phyloP scores from a whole-genome alignment of 1,140 invertebrate genomes.

The Geopemphigus sp. region DNA sequence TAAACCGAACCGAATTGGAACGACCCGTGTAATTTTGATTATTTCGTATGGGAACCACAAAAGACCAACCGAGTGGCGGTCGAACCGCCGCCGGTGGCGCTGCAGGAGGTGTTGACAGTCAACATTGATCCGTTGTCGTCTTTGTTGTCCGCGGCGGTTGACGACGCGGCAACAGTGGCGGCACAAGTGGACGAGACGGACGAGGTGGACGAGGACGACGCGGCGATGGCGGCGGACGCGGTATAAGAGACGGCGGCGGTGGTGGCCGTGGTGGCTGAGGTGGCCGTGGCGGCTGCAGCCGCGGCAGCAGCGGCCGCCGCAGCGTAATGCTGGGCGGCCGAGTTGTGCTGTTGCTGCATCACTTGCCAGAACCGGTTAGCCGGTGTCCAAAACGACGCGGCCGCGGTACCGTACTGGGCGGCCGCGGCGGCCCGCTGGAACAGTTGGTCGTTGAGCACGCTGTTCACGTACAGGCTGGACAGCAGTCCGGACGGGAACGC shows the following conservation, averaged over 20 bases:
- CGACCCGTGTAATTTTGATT: too few relatives aligned
- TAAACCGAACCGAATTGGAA: too few relatives aligned
- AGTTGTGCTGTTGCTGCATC: conserved; percentile 42
- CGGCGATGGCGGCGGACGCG: not conserved
- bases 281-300: not conserved
- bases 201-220: not conserved
- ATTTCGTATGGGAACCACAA: too few relatives aligned
- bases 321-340: conserved; percentile 39
- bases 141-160: not conserved
- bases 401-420: conserved; percentile 21
- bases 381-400: conserved; percentile 33
- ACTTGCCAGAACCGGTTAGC: conserved; percentile 45
- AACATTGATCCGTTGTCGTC: conserved; percentile 20
- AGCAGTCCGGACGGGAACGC: conserved; percentile 57
- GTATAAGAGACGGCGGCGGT: too few relatives aligned
- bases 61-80: conserved; percentile 25
- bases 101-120: not conserved
- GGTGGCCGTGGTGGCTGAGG: not conserved
- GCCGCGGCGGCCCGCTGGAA: conserved; percentile 32
- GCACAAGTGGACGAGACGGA: not conserved
- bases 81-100: not conserved
- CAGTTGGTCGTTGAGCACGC: conserved; percentile 51
- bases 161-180: not conserved
- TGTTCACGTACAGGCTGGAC: conserved; percentile 64
- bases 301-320: conserved; percentile 5